Evolutionary conservation across 2,888 invertebrate species (phyloP), one percentile per base, ranked within the genome.

Genomic region (Dione juno): DNA sequence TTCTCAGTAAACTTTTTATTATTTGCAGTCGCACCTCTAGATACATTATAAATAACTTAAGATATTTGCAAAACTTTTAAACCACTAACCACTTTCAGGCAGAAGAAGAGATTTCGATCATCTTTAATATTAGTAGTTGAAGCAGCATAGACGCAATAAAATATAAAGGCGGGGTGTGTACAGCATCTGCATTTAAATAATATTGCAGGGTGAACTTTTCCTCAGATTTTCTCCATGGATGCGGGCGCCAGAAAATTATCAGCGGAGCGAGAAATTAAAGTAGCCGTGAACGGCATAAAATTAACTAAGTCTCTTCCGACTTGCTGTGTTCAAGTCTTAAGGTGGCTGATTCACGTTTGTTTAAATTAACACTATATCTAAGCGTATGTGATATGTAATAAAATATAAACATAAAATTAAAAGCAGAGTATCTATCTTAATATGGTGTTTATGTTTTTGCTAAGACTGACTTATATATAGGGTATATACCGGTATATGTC

Each of bases 261-360:
- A 88, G 79, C 85, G 83, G 78, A 85, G 87, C 88, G 85, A 85
- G 87, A 87, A 89, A 90, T 91, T 90, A 87, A 92, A 90, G 88
- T 88, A 87, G 83, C 88, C 89, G 89, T 90, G 89, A 90, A 88
- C 84, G 82, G 89, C 87, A 89, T 90, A 87, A 89, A 88, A 91
- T 90, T 92, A 90, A 89, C 87, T 86, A 87, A 90, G 87, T 83
- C 87, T 83, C 87, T 66, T 54, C 71, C 53, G 63, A 73, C 50
- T 70, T 68, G 61, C 58, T 54, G 61, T 80, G 77, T 76, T 76
- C 75, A 83, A 81, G 82, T 84, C 83, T 87, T 83, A 83, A 85
- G 87, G 83, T 86, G 83, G 78, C 77, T 76, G 72, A 78, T 68
- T 67, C 63, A 52, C 48, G 41, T 58, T 67, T 41, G 50, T 50